A percentile compares a stretch with the other conserved stretches of the same genome.
These are phyloP conservation scores for Yponomeuta plumbellus DNA, from an alignment of 2,888 invertebrate genomes.

Conservation along the genomic window DNA sequence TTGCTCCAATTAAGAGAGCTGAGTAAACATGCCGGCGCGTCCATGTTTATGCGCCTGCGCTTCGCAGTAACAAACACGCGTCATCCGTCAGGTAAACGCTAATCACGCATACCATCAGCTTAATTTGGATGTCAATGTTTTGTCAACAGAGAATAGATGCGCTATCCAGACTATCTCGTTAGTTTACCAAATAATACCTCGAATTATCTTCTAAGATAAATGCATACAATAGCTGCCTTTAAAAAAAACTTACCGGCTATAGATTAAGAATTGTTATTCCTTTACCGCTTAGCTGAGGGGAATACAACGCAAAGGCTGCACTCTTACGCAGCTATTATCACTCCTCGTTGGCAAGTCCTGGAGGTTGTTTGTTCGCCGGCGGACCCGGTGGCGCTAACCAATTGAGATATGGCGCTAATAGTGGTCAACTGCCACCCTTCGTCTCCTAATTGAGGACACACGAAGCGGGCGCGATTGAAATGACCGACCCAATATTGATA, in stretches of 20 bases:
- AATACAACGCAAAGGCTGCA: neutral
- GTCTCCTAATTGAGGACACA: conserved; percentile 40
- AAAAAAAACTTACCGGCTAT: too few relatives aligned
- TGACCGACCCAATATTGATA: neutral
- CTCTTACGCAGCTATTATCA: neutral
- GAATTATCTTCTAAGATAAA: neutral
- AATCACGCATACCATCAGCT: neutral
- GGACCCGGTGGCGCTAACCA: conserved; percentile 36
- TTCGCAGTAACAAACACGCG: conserved; percentile 35
- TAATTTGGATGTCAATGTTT: conserved; percentile 1
- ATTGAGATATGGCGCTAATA: conserved; percentile 44
- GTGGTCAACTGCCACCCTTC: conserved; percentile 28
- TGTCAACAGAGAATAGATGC: neutral
- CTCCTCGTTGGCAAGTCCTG: neutral
- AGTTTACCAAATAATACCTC: neutral
- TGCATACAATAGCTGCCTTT: too few relatives aligned
- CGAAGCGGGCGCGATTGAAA: conserved; percentile 23
- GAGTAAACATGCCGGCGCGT: conserved; percentile 54
- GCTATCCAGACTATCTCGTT: neutral
- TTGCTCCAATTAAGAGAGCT: conserved; percentile 66
- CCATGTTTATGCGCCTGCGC: conserved; percentile 49
- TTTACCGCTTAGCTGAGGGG: too few relatives aligned
- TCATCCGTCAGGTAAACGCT: conserved; percentile 31
- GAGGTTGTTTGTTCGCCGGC: neutral
- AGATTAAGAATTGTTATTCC: too few relatives aligned